These are phyloP conservation scores for Sisyra nigra DNA, from an alignment of 2,888 invertebrate genomes.

Conservation along the genomic window DNA sequence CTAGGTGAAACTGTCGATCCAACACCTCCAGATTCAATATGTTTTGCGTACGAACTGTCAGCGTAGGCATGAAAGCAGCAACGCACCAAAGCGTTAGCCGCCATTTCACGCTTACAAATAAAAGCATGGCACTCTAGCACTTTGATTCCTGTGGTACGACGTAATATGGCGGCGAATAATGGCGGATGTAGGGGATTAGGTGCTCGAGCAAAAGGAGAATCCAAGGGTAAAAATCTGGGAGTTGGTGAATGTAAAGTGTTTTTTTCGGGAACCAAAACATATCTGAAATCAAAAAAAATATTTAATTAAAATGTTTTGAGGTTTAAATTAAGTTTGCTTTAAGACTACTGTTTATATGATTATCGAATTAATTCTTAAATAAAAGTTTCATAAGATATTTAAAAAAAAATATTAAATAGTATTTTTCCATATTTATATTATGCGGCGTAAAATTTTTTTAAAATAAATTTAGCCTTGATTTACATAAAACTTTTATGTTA, in stretches of 20 bases:
- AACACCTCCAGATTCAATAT: slow-evolving; percentile 44
- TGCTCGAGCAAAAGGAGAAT: slow-evolving; percentile 88
- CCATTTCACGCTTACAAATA: slow-evolving; percentile 90
- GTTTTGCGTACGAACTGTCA: slow-evolving; percentile 83
- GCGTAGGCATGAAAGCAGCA: slow-evolving; percentile 98
- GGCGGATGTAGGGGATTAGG: slow-evolving; percentile 91
- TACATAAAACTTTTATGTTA: no score
- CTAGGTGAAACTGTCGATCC: slow-evolving; percentile 17
- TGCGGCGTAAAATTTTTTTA: no score
- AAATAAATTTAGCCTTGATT: no score
- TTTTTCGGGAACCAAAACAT: slow-evolving; percentile 30
- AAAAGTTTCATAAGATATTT: no score
- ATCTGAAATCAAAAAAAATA: slow-evolving; percentile 20
- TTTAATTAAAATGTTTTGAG: no score
- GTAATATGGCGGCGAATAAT: slow-evolving; percentile 88
- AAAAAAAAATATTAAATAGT: no score
- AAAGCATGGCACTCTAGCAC: slow-evolving; percentile 98
- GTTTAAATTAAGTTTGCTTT: neutral
- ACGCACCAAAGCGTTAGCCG: slow-evolving; percentile 92
- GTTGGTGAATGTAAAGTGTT: slow-evolving; percentile 39
- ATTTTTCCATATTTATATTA: no score
- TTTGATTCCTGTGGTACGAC: slow-evolving; percentile 92
- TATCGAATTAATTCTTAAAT: no score
- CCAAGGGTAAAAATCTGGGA: slow-evolving; percentile 83
- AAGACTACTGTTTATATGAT: no score